phyloP scores from a whole-genome alignment of 2,113 vertebrate genomes.

The Thryonomys swinderianus region DNA sequence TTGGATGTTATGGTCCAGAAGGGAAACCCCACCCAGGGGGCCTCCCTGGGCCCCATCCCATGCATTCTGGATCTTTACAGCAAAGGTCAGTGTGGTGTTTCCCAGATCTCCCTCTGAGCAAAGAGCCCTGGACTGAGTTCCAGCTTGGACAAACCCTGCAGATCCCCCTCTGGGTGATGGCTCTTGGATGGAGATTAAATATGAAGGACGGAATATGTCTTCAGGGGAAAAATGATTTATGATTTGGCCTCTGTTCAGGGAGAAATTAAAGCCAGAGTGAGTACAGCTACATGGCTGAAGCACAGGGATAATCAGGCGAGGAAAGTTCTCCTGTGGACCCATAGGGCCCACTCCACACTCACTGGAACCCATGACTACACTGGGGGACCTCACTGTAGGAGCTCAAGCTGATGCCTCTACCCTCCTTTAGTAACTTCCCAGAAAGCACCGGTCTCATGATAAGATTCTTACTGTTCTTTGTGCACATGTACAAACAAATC shows the following conservation, averaged over 20 bases:
- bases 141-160: not conserved
- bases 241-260: not conserved
- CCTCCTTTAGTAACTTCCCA: not conserved
- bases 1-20: not conserved
- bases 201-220: slow-evolving; percentile 6
- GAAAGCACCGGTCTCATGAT: not conserved
- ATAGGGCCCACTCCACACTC: accelerated
- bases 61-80: not conserved
- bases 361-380: too few species aligned
- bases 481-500: not conserved
- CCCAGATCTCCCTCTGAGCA: not conserved
- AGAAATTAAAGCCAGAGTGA: not conserved
- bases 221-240: not conserved
- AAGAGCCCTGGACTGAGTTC: not conserved
- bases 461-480: not conserved
- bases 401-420: not conserved
- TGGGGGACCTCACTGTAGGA: not conserved
- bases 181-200: not conserved
- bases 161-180: too few species aligned
- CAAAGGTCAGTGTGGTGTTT: not conserved
- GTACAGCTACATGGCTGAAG: not conserved
- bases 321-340: not conserved
- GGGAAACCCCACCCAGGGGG: not conserved
- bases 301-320: accelerated
- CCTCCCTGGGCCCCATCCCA: not conserved